phyloP scores from a whole-genome alignment of 2,888 invertebrate species.

The Eupithecia abbreviata region DNA sequence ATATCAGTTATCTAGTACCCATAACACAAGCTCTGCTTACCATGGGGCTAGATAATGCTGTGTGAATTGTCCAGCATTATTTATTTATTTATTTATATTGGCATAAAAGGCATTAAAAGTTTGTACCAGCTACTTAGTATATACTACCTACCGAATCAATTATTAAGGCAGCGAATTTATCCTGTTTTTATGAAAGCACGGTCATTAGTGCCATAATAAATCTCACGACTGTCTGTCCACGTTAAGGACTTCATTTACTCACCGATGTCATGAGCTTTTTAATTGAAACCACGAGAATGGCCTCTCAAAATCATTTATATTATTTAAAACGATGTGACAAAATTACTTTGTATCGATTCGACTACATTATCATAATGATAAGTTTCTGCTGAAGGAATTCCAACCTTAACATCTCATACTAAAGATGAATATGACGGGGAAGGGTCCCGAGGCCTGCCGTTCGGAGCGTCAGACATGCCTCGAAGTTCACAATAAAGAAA shows the following conservation, averaged over 20 bases:
- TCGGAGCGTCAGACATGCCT: too few relatives aligned
- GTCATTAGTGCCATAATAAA: conserved; percentile 78
- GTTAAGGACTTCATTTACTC: conserved; percentile 60
- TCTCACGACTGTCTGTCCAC: conserved; percentile 60
- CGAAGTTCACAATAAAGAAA: too few relatives aligned
- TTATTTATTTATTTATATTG: too few relatives aligned
- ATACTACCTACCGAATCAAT: conserved; percentile 23
- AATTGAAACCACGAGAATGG: conserved; percentile 65
- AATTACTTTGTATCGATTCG: conserved; percentile 30
- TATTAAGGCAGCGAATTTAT: conserved; percentile 45
- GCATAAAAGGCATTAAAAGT: too few relatives aligned
- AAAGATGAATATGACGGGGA: conserved; percentile 47
- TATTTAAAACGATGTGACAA: conserved; percentile 63
- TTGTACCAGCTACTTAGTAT: conserved; percentile 17
- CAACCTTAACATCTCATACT: conserved; percentile 4
- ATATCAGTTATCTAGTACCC: too few relatives aligned
- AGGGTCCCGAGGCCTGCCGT: too few relatives aligned
- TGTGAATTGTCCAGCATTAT: too few relatives aligned
- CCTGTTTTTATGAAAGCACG: conserved; percentile 61
- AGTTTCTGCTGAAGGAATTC: conserved; percentile 20
- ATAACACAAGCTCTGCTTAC: too few relatives aligned
- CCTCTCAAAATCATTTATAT: conserved; percentile 57
- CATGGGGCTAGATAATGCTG: too few relatives aligned
- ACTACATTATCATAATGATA: conserved; percentile 36
- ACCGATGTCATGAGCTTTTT: conserved; percentile 66